Base-by-base conservation (phyloP, 2,888 invertebrate genomes). In the Cephus runcator region DNA sequence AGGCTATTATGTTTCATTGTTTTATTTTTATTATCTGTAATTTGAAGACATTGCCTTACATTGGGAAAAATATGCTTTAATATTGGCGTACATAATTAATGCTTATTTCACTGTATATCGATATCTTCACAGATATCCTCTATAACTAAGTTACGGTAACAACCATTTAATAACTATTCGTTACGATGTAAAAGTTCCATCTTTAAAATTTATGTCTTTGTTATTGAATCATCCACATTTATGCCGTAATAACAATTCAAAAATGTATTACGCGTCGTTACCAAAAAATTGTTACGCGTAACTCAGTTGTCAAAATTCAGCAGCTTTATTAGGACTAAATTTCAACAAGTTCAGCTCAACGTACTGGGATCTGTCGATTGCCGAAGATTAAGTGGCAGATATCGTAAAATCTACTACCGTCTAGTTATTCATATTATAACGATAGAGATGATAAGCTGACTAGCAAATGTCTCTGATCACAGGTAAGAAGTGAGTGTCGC, bases 391-490 rank as follows among this genome's bases (percentile, higher is more conserved):
- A 71, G 11, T 71, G 31, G 71, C 34, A 3, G 31, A 31, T 71
- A 71, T 71, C 33, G 33, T 71, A 71, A 56, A 56, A 23, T 56
- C 56, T 56, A 40, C 40, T 40, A 56, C 9, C 56, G 23, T 56
- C 56, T 56, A 56, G 23, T 56, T 56, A 56, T 15, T 40, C 40
- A 15, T 56, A 56, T 40, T 35, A 34, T 30, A 78, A 73, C 40
- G 73, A 73, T 73, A 35, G 75, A 77, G 68, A 68, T 31, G 69
- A 81, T 82, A 86, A 85, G 86, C 86, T 87, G 88, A 88, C 88
- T 88, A 88, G 88, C 82, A 85, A 88, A 83, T 85, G 80, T 86
- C 81, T 84, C 79, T 83, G 82, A 87, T 88, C 86, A 88, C 88
- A 87, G 87, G 86, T 86, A 83, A 82, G 82, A 84, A 82, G 81